Evolutionary conservation across 2,113 vertebrate species (phyloP).

Genomic region (Baryphthengus martii): DNA sequence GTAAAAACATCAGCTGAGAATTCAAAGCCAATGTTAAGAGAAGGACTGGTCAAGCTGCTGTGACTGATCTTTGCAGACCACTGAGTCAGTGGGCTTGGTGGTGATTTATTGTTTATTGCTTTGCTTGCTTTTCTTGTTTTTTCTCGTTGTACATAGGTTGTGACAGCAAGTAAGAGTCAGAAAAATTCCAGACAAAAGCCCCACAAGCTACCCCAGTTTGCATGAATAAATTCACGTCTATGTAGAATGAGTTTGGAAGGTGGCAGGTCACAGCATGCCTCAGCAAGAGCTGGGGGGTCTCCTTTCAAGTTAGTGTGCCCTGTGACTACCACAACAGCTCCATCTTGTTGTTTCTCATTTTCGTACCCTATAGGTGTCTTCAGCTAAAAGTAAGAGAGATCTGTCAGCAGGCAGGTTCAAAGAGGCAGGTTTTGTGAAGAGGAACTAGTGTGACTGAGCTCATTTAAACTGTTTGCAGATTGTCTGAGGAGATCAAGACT

Average conservation of each 20-base stretch:
- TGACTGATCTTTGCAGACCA: neutral
- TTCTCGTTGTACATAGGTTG: neutral
- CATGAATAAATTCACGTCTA: fast-evolving
- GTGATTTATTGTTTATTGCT: neutral
- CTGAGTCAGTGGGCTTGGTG: neutral
- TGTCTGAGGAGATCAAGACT: slow-evolving; percentile 51
- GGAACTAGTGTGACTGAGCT: slow-evolving; percentile 8
- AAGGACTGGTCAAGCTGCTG: neutral
- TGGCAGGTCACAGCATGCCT: neutral
- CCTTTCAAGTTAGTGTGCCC: fast-evolving
- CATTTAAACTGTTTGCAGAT: slow-evolving; percentile 56
- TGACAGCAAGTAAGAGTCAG: neutral
- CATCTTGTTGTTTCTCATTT: neutral
- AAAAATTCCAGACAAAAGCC: neutral
- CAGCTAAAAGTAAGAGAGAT: neutral
- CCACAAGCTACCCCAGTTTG: neutral
- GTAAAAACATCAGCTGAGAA: neutral
- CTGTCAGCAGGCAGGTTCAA: slow-evolving; percentile 12
- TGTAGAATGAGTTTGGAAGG: neutral
- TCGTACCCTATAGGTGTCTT: neutral
- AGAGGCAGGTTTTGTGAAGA: neutral
- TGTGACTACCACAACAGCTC: neutral
- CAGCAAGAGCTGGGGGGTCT: neutral
- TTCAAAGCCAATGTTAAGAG: neutral
- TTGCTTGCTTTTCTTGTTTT: neutral